These are phyloP conservation scores for Cephalotes varians DNA, from an alignment of 2,888 invertebrate genomes.

Conservation along the genomic window DNA sequence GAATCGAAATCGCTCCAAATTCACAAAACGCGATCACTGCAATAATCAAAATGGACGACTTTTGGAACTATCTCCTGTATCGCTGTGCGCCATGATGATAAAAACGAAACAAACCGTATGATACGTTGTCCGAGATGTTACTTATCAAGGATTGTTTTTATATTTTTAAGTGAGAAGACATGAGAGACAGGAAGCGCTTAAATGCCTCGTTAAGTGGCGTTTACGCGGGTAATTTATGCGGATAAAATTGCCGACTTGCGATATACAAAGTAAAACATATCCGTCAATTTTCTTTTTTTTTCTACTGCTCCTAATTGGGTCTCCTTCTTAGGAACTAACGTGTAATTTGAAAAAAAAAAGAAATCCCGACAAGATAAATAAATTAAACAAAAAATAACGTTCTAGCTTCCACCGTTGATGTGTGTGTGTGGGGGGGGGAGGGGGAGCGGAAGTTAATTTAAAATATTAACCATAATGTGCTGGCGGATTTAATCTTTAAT, in stretches of 20 bases:
- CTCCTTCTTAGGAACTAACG: slow-evolving; percentile 13
- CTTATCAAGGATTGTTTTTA: slow-evolving; percentile 55
- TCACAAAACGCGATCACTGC: background rate
- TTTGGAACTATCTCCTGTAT: background rate
- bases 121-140: slow-evolving; percentile 44
- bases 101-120: slow-evolving; percentile 65
- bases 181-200: slow-evolving; percentile 41
- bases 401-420: background rate
- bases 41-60: background rate
- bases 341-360: slow-evolving; percentile 6
- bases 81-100: slow-evolving; percentile 23
- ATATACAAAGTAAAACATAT: slow-evolving; percentile 41
- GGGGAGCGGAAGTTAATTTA: background rate
- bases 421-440: too few relatives aligned
- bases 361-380: slow-evolving; percentile 20
- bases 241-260: slow-evolving; percentile 37
- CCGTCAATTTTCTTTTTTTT: slow-evolving; percentile 19
- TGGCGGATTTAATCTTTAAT: background rate
- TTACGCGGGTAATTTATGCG: slow-evolving; percentile 54
- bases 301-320: slow-evolving; percentile 17
- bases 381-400: slow-evolving; percentile 19
- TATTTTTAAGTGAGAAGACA: slow-evolving; percentile 20
- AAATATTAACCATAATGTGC: slow-evolving; percentile 16
- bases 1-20: background rate
- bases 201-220: slow-evolving; percentile 55